Percentiles rank a stretch among this genome's conserved stretches.
These are phyloP conservation scores for Syngnathus acus DNA, from an alignment of 2,797 vertebrate genomes.

Conservation along the genomic window DNA sequence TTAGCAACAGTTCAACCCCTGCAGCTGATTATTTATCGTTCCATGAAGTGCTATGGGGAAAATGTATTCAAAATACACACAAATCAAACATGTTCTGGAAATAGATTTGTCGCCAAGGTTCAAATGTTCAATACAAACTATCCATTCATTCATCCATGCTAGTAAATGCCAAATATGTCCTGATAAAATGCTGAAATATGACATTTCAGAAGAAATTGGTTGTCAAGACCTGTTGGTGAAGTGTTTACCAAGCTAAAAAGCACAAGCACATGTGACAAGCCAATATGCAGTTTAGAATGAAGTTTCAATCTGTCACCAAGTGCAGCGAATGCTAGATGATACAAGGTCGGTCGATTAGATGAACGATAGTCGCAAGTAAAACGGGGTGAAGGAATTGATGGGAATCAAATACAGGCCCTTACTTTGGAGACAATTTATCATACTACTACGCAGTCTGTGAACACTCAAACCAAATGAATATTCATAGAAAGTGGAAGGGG, in stretches of 20 bases:
- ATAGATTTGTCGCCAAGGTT: too few species aligned
- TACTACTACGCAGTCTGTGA: constrained; percentile 43
- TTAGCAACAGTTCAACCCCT: too few species aligned
- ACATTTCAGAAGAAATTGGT: background rate
- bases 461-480: constrained; percentile 59
- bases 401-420: constrained; percentile 39
- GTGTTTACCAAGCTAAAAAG: background rate
- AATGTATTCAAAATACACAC: too few species aligned
- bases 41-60: too few species aligned
- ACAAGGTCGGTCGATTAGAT: constrained; percentile 18
- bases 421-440: constrained; percentile 53
- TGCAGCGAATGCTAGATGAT: background rate
- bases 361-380: constrained; percentile 27
- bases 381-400: constrained; percentile 28
- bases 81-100: too few species aligned
- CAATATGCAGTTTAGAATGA: background rate
- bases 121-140: too few species aligned
- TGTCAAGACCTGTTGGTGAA: background rate
- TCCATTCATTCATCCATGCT: too few species aligned
- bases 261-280: background rate
- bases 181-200: background rate
- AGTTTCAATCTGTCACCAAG: constrained; percentile 1
- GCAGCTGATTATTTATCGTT: too few species aligned
- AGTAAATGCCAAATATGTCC: background rate
- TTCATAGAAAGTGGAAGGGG: constrained; percentile 62